Percentiles rank a stretch among this genome's conserved stretches.
phyloP scores from a whole-genome alignment of 2,888 invertebrate genomes.

The Coenonympha glycerion region DNA sequence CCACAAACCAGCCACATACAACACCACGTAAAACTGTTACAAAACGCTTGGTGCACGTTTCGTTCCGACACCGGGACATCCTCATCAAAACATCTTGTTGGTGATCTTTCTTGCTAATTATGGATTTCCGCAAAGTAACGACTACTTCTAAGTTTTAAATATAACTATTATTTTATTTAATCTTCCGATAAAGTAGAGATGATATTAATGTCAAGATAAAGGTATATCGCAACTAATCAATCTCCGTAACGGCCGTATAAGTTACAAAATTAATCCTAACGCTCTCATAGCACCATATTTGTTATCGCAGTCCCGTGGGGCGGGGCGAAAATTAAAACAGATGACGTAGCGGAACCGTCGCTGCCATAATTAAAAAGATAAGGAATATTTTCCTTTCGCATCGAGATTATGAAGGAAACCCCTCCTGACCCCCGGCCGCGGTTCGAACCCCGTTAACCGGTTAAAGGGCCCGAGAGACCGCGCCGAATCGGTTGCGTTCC shows the following conservation, averaged over 20 bases:
- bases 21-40: no score
- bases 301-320: conserved; percentile 50
- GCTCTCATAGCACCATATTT: conserved; percentile 33
- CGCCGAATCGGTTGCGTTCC: conserved; percentile 57
- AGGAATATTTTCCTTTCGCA: conserved; percentile 66
- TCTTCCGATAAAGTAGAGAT: not conserved
- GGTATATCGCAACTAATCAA: not conserved
- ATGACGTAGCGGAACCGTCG: conserved; percentile 65
- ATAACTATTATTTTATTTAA: not conserved
- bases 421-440: conserved; percentile 45
- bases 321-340: conserved; percentile 69
- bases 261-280: conserved; percentile 30
- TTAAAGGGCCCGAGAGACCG: conserved; percentile 65
- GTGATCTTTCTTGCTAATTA: no score
- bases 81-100: no score
- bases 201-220: not conserved
- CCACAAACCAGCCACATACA: no score
- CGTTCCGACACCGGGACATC: no score
- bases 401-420: conserved; percentile 54
- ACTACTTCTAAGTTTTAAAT: no score
- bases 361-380: conserved; percentile 75
- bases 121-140: no score
- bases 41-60: no score
- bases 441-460: conserved; percentile 59
- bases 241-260: conserved; percentile 17